Evolutionary conservation across 2,113 vertebrate genomes (phyloP), one percentile per base, ranked within the genome.

Genomic region (Neomonachus schauinslandi): DNA sequence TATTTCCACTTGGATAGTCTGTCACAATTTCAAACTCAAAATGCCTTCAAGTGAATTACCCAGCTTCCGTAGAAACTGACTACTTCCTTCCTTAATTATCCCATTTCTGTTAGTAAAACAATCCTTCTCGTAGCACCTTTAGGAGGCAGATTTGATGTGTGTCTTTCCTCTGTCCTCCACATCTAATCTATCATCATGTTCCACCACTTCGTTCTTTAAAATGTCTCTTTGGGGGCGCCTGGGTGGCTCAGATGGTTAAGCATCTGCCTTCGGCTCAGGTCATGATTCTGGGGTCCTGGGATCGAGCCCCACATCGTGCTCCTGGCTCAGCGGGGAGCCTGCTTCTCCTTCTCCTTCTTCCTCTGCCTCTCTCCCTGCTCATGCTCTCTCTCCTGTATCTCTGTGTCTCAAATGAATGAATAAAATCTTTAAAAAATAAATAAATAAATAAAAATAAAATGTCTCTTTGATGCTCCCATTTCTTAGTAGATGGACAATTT

Each of bases 51-150:
- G 77, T 39, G 33, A 69, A 46, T 86, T 65, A 42, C 1, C 65
- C 42, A 81, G 79, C 77, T 86, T 91, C 76, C 9, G 18, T 65
- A 71, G 67, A 82, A 77, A 81, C 49, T 49, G 31, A 77, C 69
- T 49, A 77, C 69, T 49, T 53, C 31, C 42, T 79, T 49, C 65
- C 42, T 46, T 49, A 79, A 93, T n/a, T 24, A 33, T 31, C 88
- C 83, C 11, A 63, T 49, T 59, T 72, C 57, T 51, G 16, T 33
- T 8, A n/a, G 13, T 39, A 42, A 95, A 77, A 49, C 67, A 18
- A 12, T 15, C 7, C 5, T 42, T 42, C n/a, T 65, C 2, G 0
- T 2, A 26, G 9, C 49, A 24, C 0, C 26, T 57, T 36, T 11
- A 39, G 67, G 36, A 85, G 72, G 80, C 46, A 79, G 53, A 36